Base-by-base conservation (phyloP, 2,797 vertebrate species). In the Cossypha niveicapilla region DNA sequence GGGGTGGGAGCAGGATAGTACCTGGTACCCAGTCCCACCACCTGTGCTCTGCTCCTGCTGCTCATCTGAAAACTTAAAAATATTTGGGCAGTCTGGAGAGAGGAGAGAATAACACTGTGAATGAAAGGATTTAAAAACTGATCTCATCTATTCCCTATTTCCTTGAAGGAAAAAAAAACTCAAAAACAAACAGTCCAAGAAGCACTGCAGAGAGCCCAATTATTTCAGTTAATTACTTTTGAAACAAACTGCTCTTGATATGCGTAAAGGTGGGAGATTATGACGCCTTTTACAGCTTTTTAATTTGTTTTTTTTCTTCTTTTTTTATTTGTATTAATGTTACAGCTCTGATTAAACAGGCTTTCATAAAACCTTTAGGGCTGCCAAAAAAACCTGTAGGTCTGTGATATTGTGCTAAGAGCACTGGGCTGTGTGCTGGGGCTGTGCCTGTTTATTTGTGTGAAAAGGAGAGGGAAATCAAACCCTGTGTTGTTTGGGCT, bases 41-140 rank as follows among this genome's bases (percentile, higher is more conserved):
- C 7, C 10, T 65, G 18, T 16, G 13, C 25, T 32, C 25, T 7
- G 17, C 39, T 68, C 18, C 56, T 61, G 44, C 22, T 34, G 10
- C 21, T 45, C 35, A 4, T 22, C 39, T 23, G 5, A 74, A 73
- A 83, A 9, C 24, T 4, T 35, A 28, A 44, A 82, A 81, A 8
- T 27, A 15, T 41, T 3, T 7, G 34, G 34, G 14, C 7, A 44
- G 34, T 14, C 1, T 21, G 15, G n/a, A 30, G 1, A 1, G 10
- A 4, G 4, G 2, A 7, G 4, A 1, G 3, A 8, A 41, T 18
- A 5, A 0, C 24, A 22, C 10, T n/a, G 50, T 28, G 9, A 74
- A 44, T 6, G 18, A 24, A 51, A 65, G 9, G 8, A 35, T 8
- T 50, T 35, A 41, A 82, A 67, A 58, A 15, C 23, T 51, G 5